Percentiles rank a stretch among this genome's conserved stretches.
Evolutionary conservation across 2,888 invertebrate genomes (phyloP).

Genomic region (Matsumyia berberina): DNA sequence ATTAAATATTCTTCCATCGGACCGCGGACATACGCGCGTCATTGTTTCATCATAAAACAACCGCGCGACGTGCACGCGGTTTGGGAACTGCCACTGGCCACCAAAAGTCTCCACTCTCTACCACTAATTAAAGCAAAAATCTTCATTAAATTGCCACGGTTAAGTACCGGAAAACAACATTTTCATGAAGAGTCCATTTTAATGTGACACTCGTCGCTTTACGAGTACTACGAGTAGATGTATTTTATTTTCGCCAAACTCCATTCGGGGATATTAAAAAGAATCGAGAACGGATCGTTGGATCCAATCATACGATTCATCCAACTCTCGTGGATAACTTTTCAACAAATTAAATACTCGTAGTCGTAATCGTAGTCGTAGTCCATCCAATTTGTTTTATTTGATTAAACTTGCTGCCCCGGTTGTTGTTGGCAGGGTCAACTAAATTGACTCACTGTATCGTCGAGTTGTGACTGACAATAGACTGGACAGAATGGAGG

Average conservation of each 20-base stretch:
- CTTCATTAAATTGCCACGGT: conserved; percentile 39
- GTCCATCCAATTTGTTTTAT: conserved; percentile 30
- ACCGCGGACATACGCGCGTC: background rate
- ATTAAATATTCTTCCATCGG: conserved; percentile 15
- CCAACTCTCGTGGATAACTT: background rate
- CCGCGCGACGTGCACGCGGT: background rate
- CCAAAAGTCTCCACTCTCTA: background rate
- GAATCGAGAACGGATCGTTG: conserved; percentile 16
- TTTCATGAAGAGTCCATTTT: conserved; percentile 38
- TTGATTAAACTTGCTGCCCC: conserved; percentile 7
- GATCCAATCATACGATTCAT: background rate
- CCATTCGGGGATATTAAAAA: conserved; percentile 1
- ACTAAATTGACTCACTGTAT: conserved; percentile 9
- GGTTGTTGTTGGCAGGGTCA: conserved; percentile 14
- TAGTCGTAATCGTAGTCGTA: too few species aligned
- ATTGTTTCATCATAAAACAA: background rate
- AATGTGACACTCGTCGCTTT: conserved; percentile 15
- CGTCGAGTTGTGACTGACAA: conserved; percentile 11
- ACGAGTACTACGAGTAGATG: background rate
- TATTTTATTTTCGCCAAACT: background rate
- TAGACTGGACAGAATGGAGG: background rate
- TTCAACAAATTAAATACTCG: conserved; percentile 26
- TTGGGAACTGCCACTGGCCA: background rate
- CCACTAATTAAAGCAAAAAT: conserved; percentile 50
- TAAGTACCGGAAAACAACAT: conserved; percentile 37